phyloP scores from a whole-genome alignment of 2,797 vertebrate species.

The Sylvia borin region DNA sequence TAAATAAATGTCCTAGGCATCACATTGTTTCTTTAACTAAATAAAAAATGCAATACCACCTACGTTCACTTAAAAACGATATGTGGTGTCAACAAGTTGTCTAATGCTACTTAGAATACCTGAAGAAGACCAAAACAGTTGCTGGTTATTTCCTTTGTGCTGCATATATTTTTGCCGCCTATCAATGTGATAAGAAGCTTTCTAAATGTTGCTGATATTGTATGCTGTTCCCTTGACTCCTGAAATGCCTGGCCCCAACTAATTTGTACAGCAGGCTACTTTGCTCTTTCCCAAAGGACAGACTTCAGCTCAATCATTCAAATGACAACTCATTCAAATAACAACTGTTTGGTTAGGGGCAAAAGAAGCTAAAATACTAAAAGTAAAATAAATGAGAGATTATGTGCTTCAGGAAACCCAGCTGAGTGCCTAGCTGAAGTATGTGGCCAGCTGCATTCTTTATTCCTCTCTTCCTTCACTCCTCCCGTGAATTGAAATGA shows the following conservation, averaged over 20 bases:
- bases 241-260: background rate
- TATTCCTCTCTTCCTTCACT: background rate
- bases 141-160: background rate
- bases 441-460: background rate
- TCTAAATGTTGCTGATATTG: background rate
- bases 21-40: background rate
- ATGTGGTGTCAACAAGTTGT: background rate
- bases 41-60: background rate
- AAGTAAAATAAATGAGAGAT: background rate
- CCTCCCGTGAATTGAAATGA: background rate
- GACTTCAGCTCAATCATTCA: background rate
- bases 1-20: background rate
- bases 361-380: background rate
- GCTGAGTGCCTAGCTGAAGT: background rate
- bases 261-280: background rate
- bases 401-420: background rate
- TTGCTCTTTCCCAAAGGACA: background rate
- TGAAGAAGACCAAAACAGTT: background rate
- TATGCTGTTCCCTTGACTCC: background rate
- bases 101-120: background rate
- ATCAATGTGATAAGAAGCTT: background rate
- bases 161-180: background rate
- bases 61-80: background rate
- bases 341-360: background rate
- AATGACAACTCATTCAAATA: background rate